These are phyloP conservation scores for Pipra filicauda DNA, from an alignment of 2,113 vertebrate species.

Conservation along the genomic window DNA sequence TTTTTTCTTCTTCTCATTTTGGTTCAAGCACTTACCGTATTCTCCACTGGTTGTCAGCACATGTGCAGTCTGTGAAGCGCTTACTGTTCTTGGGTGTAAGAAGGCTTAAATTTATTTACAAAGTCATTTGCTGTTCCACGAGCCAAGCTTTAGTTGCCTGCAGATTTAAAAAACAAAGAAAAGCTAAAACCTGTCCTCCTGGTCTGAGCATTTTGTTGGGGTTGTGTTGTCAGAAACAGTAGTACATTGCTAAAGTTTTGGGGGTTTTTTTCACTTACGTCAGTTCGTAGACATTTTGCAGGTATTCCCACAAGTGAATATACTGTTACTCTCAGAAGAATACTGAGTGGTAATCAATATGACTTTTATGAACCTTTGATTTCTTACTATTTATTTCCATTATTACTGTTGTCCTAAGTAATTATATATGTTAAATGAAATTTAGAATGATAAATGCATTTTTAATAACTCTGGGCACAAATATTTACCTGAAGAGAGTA, in stretches of 20 bases:
- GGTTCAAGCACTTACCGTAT: background rate
- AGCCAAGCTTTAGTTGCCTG: background rate
- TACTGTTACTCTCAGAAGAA: background rate
- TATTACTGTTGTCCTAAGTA: background rate
- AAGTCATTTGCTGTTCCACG: background rate
- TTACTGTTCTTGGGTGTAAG: background rate
- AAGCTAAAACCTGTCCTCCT: background rate
- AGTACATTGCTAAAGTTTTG: background rate
- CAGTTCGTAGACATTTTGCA: background rate
- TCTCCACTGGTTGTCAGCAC: background rate
- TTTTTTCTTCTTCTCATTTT: conserved; percentile 24
- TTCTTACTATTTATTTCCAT: background rate
- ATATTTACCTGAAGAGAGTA: background rate
- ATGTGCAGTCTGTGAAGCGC: accelerated
- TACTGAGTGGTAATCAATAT: background rate
- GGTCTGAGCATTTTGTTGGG: background rate
- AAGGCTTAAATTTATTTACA: background rate
- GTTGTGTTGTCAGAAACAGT: background rate
- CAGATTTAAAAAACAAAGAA: background rate
- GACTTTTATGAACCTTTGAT: background rate
- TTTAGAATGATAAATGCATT: background rate
- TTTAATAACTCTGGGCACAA: background rate
- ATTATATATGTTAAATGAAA: background rate
- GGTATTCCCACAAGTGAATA: background rate
- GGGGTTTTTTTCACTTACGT: background rate